Base-by-base conservation (phyloP, 2,113 vertebrate species). In the Catharus bicknelli region DNA sequence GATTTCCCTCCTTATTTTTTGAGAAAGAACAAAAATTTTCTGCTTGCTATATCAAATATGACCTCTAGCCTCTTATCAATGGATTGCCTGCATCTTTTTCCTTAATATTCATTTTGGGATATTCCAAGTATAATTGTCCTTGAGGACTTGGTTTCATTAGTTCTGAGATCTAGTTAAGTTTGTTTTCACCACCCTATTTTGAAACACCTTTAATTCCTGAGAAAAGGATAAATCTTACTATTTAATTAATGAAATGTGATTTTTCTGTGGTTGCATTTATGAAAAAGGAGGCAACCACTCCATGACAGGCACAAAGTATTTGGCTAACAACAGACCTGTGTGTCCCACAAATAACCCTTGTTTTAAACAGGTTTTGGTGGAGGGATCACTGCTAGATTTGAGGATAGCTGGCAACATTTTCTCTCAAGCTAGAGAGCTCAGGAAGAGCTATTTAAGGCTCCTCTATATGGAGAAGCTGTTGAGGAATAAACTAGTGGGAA, bases 71-170 rank as follows among this genome's bases (percentile, higher is more conserved):
- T 76, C 21, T 74, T n/a, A 38, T 40, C 12, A 62, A 68, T 74
- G 32, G 81, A 84, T 69, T 78, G 4, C 34, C 16, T 59, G 7
- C 19, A 21, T 47, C 6, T 74, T 77, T 74, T 84, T 40, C 45
- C 9, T 51, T 51, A 11, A 15, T 25, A 7, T 51, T 32, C 0
- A 19, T 84, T 70, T 27, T 12, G 1, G 1, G 6, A 1, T 11
- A 61, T 77, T 58, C 19, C 51, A 66, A 77, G 57, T 61, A n/a
- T 5, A 22, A 30, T 32, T 80, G 22, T 36, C 40, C 36, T 13
- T 2, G 8, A n/a, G 32, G 13, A 26, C 15, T 63, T 64, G 19
- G 7, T 20, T 81, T 85, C 10, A 10, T 42, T 79, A 62, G 22
- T 67, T 92, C 21, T 19, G 29, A 66, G 38, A 40, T 58, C 59